These are phyloP conservation scores for Perdita meconis DNA, from an alignment of 2,888 invertebrate genomes.

Conservation along the genomic window DNA sequence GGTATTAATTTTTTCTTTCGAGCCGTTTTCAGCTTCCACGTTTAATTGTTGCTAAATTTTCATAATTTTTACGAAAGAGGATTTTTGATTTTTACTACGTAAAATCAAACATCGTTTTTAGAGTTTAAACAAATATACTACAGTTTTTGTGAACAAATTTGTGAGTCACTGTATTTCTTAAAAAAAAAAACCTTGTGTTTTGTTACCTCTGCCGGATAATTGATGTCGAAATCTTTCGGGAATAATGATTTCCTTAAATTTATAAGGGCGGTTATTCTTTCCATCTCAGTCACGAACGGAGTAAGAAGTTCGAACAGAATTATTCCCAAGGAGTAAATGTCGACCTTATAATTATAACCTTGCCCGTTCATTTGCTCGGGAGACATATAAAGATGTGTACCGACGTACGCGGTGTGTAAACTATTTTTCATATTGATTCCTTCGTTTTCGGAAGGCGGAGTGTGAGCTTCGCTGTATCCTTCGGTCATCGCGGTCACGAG, in stretches of 20 bases:
- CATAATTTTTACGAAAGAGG: too few relatives aligned
- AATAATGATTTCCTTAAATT: constrained; percentile 88
- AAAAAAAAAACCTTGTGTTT: constrained; percentile 14
- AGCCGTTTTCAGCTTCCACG: too few relatives aligned
- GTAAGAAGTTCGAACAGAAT: constrained; percentile 96
- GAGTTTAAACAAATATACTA: too few relatives aligned
- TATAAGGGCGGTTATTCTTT: constrained; percentile 90
- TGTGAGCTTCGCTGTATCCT: constrained; percentile 82
- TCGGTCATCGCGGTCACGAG: constrained; percentile 95
- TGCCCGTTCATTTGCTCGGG: constrained; percentile 94
- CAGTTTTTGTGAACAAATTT: too few relatives aligned
- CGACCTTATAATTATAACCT: constrained; percentile 95
- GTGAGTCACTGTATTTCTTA: too few relatives aligned
- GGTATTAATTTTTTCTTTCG: too few relatives aligned
- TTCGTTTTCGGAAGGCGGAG: constrained; percentile 74
- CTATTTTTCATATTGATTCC: constrained; percentile 78
- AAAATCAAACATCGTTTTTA: too few relatives aligned
- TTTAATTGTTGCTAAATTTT: too few relatives aligned
- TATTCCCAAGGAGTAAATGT: constrained; percentile 97
- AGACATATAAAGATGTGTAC: constrained; percentile 98
- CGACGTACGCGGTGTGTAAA: constrained; percentile 87
- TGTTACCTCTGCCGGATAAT: constrained; percentile 90
- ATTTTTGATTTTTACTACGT: too few relatives aligned
- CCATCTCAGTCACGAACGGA: constrained; percentile 96
- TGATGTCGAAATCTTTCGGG: constrained; percentile 88